These are phyloP conservation scores for Embiotoca jacksoni DNA, from an alignment of 2,113 vertebrate species.

Conservation along the genomic window DNA sequence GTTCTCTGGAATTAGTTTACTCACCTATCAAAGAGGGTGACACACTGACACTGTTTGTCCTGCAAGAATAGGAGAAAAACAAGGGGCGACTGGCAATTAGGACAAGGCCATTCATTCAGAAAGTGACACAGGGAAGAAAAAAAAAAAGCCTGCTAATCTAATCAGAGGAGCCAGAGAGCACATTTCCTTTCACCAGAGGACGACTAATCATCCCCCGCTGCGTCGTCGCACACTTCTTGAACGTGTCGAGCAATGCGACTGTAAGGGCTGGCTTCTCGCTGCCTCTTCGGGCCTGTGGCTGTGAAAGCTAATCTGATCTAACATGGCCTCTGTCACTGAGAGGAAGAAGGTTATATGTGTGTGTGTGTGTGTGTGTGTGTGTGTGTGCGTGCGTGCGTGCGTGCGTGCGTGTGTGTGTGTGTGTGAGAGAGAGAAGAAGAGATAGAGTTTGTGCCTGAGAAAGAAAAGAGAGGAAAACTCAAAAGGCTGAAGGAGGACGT, in stretches of 20 bases:
- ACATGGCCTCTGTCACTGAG: constrained; percentile 40
- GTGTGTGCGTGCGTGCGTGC: no score
- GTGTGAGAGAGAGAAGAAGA: not conserved
- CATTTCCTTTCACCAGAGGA: constrained; percentile 48
- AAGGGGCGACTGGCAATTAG: constrained; percentile 38
- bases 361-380: constrained; percentile 5
- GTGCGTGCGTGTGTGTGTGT: not conserved
- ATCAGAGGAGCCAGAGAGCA: constrained; percentile 43
- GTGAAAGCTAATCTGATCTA: constrained; percentile 68
- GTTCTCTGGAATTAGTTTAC: constrained; percentile 62
- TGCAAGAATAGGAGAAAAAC: constrained; percentile 29
- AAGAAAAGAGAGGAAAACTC: constrained; percentile 21
- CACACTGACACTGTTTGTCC: constrained; percentile 24
- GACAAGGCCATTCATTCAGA: constrained; percentile 37
- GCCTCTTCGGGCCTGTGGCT: constrained; percentile 46
- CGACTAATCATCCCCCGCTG: constrained; percentile 53
- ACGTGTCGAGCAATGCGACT: constrained; percentile 12
- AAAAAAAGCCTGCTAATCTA: constrained; percentile 11
- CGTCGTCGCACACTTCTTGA: constrained; percentile 10
- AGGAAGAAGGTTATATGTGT: constrained; percentile 6
- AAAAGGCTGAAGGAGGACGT: constrained; percentile 45
- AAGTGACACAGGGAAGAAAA: constrained; percentile 14
- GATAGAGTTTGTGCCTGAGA: not conserved
- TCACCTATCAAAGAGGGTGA: constrained; percentile 47
- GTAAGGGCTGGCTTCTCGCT: constrained; percentile 10